Conservation (phyloP, 1,140 invertebrate genomes). For the Nasonia longicornis region DNA sequence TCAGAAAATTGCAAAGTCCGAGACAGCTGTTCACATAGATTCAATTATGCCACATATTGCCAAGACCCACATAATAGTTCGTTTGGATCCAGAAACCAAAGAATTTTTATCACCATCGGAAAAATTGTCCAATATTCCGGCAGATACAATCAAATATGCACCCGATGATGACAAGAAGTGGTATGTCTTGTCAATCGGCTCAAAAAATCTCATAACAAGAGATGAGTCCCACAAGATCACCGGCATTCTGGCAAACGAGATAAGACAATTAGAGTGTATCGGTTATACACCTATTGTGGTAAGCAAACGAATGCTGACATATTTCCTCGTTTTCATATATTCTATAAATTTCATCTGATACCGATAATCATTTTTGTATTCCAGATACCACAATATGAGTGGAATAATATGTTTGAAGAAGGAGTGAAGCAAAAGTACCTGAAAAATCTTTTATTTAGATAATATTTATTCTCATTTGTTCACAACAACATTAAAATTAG, state of each 20-base stretch:
- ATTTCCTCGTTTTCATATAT: constrained; percentile 9
- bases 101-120: constrained; percentile 21
- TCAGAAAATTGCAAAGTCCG: constrained; percentile 7
- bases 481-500: constrained; percentile 28
- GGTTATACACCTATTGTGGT: constrained; percentile 73
- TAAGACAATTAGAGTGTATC: constrained; percentile 70
- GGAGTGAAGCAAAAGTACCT: constrained; percentile 37
- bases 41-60: background rate
- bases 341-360: constrained; percentile 4
- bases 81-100: constrained; percentile 26
- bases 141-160: constrained; percentile 63
- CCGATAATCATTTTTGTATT: constrained; percentile 33
- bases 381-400: constrained; percentile 46
- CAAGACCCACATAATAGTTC: background rate
- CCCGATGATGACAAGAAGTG: constrained; percentile 64
- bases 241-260: constrained; percentile 63
- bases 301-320: constrained; percentile 52
- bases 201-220: constrained; percentile 55
- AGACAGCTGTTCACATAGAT: background rate
- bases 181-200: constrained; percentile 66
- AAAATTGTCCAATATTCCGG: constrained; percentile 56
- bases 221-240: constrained; percentile 58
- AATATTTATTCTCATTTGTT: constrained; percentile 7
- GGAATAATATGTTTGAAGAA: constrained; percentile 29
- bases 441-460: constrained; percentile 10